These are phyloP conservation scores for Cyrtodaria siliqua DNA, from an alignment of 2,888 invertebrate genomes.

Conservation along the genomic window DNA sequence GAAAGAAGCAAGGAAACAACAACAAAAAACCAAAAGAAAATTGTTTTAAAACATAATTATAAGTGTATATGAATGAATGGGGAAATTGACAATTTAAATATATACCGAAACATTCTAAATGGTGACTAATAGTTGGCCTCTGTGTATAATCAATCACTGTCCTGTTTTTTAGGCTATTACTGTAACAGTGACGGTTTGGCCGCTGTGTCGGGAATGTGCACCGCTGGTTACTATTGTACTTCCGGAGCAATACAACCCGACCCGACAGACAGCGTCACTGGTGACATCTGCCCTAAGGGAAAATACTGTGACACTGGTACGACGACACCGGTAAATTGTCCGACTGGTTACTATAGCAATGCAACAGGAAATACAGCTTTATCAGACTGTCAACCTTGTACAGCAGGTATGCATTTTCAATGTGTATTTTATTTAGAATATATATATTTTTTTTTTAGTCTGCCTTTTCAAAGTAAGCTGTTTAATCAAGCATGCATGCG, in stretches of 20 bases:
- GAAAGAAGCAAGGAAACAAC: too few species aligned
- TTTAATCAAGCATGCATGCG: too few species aligned
- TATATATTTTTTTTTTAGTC: too few species aligned
- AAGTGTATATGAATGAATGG: too few species aligned
- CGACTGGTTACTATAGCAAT: slow-evolving; percentile 81
- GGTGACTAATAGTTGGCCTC: too few species aligned
- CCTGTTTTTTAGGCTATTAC: slow-evolving; percentile 80
- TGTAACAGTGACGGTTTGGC: slow-evolving; percentile 77
- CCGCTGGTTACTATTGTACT: slow-evolving; percentile 82
- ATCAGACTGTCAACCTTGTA: slow-evolving; percentile 78
- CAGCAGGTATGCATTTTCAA: slow-evolving; percentile 71
- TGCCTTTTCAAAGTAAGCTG: too few species aligned
- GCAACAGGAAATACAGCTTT: slow-evolving; percentile 76
- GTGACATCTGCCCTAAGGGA: slow-evolving; percentile 81
- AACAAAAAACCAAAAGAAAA: too few species aligned
- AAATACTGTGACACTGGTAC: slow-evolving; percentile 82
- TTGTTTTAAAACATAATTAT: too few species aligned
- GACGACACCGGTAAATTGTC: slow-evolving; percentile 73
- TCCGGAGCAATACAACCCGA: slow-evolving; percentile 73
- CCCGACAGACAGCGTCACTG: slow-evolving; percentile 80
- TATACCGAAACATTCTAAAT: too few species aligned
- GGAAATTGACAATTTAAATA: too few species aligned
- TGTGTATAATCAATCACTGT: too few species aligned
- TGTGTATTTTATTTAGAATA: neutral
- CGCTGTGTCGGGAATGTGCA: slow-evolving; percentile 78